A percentile compares a stretch with the other conserved stretches of the same genome.
Evolutionary conservation across 2,888 invertebrate genomes (phyloP).

Genomic region (Pyrocoelia pectoralis): DNA sequence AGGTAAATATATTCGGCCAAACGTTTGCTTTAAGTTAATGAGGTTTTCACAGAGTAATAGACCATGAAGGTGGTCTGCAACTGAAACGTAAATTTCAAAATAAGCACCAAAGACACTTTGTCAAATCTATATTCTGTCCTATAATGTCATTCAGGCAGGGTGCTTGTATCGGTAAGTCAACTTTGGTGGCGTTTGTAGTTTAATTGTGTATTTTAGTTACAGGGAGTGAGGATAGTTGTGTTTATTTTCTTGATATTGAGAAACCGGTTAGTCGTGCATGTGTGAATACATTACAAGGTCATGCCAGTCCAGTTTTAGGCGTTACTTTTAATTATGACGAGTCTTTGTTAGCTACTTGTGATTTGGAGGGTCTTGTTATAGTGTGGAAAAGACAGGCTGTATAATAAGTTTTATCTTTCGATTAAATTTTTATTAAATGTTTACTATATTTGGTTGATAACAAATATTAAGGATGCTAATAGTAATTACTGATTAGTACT

Average conservation of each 20-base stretch:
- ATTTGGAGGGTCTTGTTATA: conserved; percentile 80
- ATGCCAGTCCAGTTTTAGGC: conserved; percentile 83
- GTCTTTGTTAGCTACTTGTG: conserved; percentile 84
- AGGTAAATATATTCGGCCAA: conserved; percentile 45
- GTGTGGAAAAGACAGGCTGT: conserved; percentile 69
- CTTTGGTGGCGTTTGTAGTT: not conserved
- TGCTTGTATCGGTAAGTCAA: conserved; percentile 72
- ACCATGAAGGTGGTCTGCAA: conserved; percentile 72
- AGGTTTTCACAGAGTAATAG: conserved; percentile 64
- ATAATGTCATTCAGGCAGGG: conserved; percentile 84
- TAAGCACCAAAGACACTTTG: conserved; percentile 66
- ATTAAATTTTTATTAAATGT: too few relatives aligned
- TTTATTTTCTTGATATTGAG: conserved; percentile 81
- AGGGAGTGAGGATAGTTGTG: conserved; percentile 80
- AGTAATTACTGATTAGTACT: too few relatives aligned
- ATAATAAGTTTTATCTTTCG: conserved; percentile 12
- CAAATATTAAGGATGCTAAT: too few relatives aligned
- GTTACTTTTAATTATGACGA: conserved; percentile 90
- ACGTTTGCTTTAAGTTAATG: conserved; percentile 8
- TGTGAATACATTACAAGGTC: conserved; percentile 72
- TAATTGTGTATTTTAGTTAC: conserved; percentile 63
- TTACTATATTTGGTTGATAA: too few relatives aligned
- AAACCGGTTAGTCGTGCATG: conserved; percentile 64
- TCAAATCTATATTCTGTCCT: conserved; percentile 85
- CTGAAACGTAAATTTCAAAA: conserved; percentile 73